Base-by-base conservation (phyloP, 1,140 invertebrate genomes). In the Lepidurus packardi region DNA sequence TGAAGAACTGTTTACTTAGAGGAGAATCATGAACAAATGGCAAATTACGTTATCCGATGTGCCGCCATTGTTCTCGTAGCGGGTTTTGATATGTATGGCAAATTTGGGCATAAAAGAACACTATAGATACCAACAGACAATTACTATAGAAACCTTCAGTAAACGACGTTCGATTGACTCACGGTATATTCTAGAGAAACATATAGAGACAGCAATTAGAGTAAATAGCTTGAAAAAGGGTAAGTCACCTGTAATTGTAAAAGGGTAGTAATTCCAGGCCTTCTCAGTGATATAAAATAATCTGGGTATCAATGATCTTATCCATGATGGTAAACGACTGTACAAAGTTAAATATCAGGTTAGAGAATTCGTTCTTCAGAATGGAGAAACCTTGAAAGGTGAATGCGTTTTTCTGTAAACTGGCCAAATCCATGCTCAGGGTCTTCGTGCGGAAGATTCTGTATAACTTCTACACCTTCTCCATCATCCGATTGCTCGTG, bases 211-310 rank as follows among this genome's bases (percentile, higher is more conserved):
- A 81, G 80, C 11, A 80, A 75, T 43, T 80, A 73, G 65, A 13
- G 74, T 9, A 9, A 41, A 24, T 34, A 73, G 7, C n/a, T 44
- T 16, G 13, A 11, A 13, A 76, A 65, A 65, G 16, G 8, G 7
- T 65, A n/a, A 78, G 79, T 82, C 87, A 92, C 92, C 93, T 88
- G 94, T 96, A 73, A 94, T 91, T 44, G 95, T 97, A 83, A 90
- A 95, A 73, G 95, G 95, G 87, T 95, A 97, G 86, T 94, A 96
- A 85, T 97, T 97, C 94, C 94, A 97, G 16, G 94, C 93, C 83
- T 95, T 96, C 85, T 97, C 95, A 80, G 92, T 96, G 0, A 97
- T 89, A 85, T 96, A 97, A 86, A 97, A 97, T 85, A 97, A 91
- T 85, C 91, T 91, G 79, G 95, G 95, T 83, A 94, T 90, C 47